Conservation (phyloP, 1,140 invertebrate species). For the Andricus grossulariae region DNA sequence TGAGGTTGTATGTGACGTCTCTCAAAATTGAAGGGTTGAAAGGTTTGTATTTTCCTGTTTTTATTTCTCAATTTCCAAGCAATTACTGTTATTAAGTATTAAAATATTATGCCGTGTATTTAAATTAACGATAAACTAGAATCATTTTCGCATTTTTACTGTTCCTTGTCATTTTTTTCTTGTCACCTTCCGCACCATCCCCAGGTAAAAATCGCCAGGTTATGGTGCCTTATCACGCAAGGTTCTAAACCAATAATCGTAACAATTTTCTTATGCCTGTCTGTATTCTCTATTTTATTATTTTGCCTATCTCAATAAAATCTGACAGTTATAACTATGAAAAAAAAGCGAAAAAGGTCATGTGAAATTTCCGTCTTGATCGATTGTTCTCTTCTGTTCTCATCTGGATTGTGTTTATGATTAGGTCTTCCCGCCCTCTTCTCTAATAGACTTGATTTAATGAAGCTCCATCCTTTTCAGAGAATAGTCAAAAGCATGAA, state of each 20-base stretch:
- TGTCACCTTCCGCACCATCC: conserved; percentile 1
- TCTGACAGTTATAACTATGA: not conserved
- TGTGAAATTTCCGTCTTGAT: too few relatives aligned
- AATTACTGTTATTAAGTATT: not conserved
- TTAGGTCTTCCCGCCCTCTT: too few relatives aligned
- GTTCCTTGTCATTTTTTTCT: not conserved
- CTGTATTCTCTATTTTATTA: not conserved
- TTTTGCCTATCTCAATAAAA: not conserved
- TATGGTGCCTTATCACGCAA: not conserved
- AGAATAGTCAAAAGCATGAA: too few relatives aligned
- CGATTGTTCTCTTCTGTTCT: too few relatives aligned
- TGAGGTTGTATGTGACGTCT: too few relatives aligned
- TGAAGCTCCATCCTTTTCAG: too few relatives aligned
- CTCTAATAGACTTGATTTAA: too few relatives aligned
- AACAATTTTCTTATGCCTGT: not conserved
- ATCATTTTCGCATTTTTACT: not conserved
- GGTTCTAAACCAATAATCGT: not conserved
- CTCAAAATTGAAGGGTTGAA: conserved; percentile 1
- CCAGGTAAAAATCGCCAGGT: conserved; percentile 16
- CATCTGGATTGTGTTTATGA: too few relatives aligned
- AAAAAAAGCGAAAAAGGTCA: not conserved
- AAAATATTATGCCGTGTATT: not conserved
- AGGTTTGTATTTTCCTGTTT: not conserved
- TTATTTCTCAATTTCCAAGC: not conserved
- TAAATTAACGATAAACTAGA: not conserved